Conservation (phyloP, 2,113 vertebrate genomes). For the Coreoperca whiteheadi region DNA sequence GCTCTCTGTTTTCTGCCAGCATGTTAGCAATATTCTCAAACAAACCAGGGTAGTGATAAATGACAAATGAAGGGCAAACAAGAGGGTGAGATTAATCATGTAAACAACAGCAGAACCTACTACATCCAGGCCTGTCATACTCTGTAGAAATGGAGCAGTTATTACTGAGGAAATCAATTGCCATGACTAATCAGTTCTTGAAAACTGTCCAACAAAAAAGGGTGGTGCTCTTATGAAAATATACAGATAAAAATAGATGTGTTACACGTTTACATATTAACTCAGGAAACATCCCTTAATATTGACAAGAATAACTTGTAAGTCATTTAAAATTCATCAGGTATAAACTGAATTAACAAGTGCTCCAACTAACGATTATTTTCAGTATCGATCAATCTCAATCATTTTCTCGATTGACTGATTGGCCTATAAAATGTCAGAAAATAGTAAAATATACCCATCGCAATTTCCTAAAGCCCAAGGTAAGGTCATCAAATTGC, state of each 20-base stretch:
- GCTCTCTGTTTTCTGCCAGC: conserved; percentile 14
- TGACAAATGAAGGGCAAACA: conserved; percentile 1
- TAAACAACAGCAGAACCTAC: not conserved
- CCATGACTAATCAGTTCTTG: not conserved
- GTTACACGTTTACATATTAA: not conserved
- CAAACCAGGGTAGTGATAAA: conserved; percentile 16
- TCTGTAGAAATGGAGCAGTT: not conserved
- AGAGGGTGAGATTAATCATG: not conserved
- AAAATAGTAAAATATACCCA: not conserved
- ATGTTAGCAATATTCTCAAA: conserved; percentile 37
- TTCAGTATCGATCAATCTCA: not conserved
- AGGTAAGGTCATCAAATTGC: not conserved
- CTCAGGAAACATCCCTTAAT: not conserved
- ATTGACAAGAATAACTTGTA: not conserved
- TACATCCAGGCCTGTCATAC: not conserved
- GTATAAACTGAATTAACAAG: not conserved
- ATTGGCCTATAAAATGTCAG: not conserved
- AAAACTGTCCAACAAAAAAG: not conserved
- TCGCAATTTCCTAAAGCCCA: not conserved
- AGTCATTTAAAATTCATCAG: not conserved
- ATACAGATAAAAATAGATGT: not conserved
- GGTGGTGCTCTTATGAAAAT: not conserved
- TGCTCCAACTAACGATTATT: not conserved
- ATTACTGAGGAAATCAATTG: not conserved
- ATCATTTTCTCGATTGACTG: not conserved